These are phyloP conservation scores for Mercenaria mercenaria DNA, from an alignment of 1,140 invertebrate species.

Conservation along the genomic window DNA sequence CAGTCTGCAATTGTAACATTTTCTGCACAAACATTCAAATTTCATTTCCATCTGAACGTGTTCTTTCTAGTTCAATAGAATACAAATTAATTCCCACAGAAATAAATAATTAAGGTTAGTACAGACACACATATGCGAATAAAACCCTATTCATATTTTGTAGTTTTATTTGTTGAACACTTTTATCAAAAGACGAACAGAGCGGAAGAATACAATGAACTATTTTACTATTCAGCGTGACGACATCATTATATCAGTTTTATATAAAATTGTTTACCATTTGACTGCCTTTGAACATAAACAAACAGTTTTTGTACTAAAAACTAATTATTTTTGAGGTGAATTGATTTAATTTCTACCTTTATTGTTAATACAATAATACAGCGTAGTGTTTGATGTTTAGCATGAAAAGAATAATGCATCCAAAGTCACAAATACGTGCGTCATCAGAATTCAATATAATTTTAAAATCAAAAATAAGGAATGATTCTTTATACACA, in stretches of 20 bases:
- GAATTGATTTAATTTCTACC: too few species aligned
- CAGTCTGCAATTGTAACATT: too few species aligned
- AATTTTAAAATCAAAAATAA: too few species aligned
- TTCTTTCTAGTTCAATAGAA: background rate
- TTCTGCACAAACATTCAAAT: too few species aligned
- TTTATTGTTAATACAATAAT: too few species aligned
- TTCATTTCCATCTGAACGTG: too few species aligned
- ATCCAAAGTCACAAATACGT: too few species aligned
- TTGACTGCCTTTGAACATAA: constrained; percentile 12
- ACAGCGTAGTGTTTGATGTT: too few species aligned
- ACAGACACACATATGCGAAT: background rate
- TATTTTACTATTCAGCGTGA: background rate
- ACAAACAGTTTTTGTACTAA: background rate
- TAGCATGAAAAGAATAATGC: too few species aligned
- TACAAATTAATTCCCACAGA: background rate
- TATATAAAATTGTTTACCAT: constrained; percentile 8
- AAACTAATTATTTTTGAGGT: background rate
- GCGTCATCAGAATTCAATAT: too few species aligned
- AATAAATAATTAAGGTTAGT: background rate
- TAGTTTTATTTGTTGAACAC: background rate
- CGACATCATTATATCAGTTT: constrained; percentile 5
- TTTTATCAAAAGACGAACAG: background rate
- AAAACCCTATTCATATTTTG: background rate
- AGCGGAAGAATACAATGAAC: background rate
- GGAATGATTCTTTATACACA: too few species aligned